A percentile compares a stretch with the other conserved stretches of the same genome.
Evolutionary conservation across 2,113 vertebrate genomes (phyloP).

Genomic region (Callithrix jacchus): DNA sequence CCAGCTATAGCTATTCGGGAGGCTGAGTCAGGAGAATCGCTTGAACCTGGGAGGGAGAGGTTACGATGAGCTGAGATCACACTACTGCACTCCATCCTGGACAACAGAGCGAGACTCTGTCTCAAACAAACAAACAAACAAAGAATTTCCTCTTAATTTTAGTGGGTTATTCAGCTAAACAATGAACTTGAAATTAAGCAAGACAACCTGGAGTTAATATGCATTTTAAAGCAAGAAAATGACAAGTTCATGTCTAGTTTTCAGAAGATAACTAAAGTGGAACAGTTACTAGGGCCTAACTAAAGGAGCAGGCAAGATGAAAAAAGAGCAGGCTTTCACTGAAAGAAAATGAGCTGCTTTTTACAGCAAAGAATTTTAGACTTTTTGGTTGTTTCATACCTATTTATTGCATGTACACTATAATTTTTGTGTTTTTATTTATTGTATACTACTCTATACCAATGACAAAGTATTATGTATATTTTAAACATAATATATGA

Average conservation of each 20-base stretch:
- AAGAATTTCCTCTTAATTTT: background rate
- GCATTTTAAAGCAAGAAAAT: background rate
- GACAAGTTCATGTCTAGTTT: background rate
- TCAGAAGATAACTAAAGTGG: background rate
- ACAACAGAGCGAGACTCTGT: too few species aligned
- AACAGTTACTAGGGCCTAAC: background rate
- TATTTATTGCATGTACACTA: background rate
- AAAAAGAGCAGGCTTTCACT: too few species aligned
- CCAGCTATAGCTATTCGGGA: too few species aligned
- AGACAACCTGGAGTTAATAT: slow-evolving; percentile 5
- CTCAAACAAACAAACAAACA: too few species aligned
- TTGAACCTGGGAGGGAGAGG: too few species aligned
- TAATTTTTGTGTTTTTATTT: background rate
- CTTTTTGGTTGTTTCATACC: background rate
- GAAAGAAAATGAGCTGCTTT: background rate
- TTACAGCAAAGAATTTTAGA: background rate
- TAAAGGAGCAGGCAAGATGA: background rate
- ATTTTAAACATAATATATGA: background rate
- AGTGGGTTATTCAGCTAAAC: background rate
- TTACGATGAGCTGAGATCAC: too few species aligned
- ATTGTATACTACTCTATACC: background rate
- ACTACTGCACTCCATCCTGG: too few species aligned
- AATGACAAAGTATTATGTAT: background rate
- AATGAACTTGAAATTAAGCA: background rate
- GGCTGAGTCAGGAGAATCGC: too few species aligned